Evolutionary conservation across 2,797 vertebrate species (phyloP).

Genomic region (Garrulus glandarius): DNA sequence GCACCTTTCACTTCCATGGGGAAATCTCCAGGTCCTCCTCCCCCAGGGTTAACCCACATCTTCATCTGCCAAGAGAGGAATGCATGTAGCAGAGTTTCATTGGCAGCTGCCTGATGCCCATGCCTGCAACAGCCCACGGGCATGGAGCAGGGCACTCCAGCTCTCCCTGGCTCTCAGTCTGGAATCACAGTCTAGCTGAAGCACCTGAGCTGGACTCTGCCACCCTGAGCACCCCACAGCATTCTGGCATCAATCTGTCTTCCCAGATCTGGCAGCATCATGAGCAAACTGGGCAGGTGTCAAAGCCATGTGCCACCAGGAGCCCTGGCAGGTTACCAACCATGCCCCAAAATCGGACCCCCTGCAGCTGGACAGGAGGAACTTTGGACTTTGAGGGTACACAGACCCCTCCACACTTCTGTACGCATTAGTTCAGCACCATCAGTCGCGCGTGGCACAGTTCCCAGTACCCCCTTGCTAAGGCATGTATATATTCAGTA

Average conservation of each 20-base stretch:
- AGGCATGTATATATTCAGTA: conserved; percentile 37
- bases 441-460: background rate
- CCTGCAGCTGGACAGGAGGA: background rate
- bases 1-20: background rate
- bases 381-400: background rate
- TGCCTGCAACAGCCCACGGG: background rate
- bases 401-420: background rate
- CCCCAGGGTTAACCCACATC: background rate
- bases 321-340: background rate
- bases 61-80: background rate
- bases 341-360: background rate
- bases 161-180: background rate
- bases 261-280: accelerated
- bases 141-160: background rate
- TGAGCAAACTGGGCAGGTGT: background rate
- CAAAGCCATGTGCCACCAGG: background rate
- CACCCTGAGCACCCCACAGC: background rate
- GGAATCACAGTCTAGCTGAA: background rate
- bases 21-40: background rate
- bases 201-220: background rate
- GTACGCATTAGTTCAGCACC: background rate
- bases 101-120: background rate
- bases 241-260: accelerated
- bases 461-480: background rate
- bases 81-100: background rate